Percentiles rank a stretch among this genome's conserved stretches.
phyloP scores from a whole-genome alignment of 2,888 invertebrate species.

The Sarcophaga subvicina region DNA sequence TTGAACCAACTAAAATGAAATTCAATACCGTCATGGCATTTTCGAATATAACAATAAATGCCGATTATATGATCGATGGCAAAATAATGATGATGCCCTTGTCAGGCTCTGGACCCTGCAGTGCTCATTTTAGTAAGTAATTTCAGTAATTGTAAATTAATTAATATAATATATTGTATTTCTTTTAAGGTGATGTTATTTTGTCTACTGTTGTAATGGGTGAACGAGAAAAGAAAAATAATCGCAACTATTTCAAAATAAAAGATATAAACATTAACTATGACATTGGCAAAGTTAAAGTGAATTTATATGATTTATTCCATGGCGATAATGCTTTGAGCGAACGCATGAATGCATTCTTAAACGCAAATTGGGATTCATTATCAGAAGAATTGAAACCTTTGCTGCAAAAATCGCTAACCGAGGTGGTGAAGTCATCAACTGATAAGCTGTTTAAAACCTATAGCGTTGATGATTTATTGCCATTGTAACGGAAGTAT shows the following conservation, averaged over 20 bases:
- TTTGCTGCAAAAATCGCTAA: conserved; percentile 86
- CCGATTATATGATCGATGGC: conserved; percentile 86
- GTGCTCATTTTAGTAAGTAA: conserved; percentile 87
- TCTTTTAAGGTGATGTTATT: conserved; percentile 85
- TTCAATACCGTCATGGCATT: conserved; percentile 85
- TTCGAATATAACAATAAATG: conserved; percentile 85
- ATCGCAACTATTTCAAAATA: conserved; percentile 84
- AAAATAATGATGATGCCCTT: conserved; percentile 89
- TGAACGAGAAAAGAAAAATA: conserved; percentile 83
- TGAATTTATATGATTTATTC: conserved; percentile 88
- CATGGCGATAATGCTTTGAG: conserved; percentile 88
- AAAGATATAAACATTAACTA: conserved; percentile 86
- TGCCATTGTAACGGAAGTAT: conserved; percentile 78
- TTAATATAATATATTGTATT: neutral
- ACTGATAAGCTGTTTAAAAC: conserved; percentile 85
- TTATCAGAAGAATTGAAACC: conserved; percentile 88
- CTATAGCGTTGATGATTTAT: conserved; percentile 83
- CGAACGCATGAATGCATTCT: conserved; percentile 88
- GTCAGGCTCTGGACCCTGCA: conserved; percentile 86
- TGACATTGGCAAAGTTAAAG: conserved; percentile 85
- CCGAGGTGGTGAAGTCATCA: conserved; percentile 84
- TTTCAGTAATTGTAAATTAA: neutral
- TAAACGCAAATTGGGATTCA: conserved; percentile 90
- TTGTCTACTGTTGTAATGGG: conserved; percentile 85
- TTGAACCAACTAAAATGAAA: conserved; percentile 82